phyloP scores from a whole-genome alignment of 2,113 vertebrate genomes.

The Poeciliopsis occidentalis region DNA sequence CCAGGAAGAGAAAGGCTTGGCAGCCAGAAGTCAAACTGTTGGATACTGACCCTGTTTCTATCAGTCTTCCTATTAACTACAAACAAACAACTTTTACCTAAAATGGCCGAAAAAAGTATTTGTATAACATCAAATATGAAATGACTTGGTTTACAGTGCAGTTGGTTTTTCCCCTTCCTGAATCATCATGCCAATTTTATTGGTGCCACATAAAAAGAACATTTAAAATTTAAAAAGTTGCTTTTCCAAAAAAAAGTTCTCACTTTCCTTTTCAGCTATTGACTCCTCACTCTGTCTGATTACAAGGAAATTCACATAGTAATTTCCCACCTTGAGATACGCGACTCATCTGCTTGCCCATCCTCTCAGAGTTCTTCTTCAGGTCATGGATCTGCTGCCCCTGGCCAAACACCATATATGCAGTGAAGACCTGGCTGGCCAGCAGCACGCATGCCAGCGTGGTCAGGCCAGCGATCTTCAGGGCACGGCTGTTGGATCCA shows the following conservation, averaged over 20 bases:
- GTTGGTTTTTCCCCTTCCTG: background rate
- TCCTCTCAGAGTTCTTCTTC: conserved; percentile 74
- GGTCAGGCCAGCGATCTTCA: conserved; percentile 80
- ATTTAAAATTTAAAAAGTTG: no score
- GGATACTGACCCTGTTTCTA: background rate
- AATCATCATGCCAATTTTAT: conserved; percentile 10
- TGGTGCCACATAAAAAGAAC: background rate
- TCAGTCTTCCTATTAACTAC: background rate
- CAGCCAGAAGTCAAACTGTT: no score
- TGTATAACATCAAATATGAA: background rate
- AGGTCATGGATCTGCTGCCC: conserved; percentile 83
- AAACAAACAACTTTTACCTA: background rate
- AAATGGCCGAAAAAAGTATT: background rate
- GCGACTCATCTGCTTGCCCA: conserved; percentile 82
- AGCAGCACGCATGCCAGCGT: conserved; percentile 88
- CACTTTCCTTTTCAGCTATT: conserved; percentile 17
- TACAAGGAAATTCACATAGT: background rate
- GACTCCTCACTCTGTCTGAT: background rate
- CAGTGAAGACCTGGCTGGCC: conserved; percentile 87
- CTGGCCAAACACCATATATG: conserved; percentile 87
- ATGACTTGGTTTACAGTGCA: background rate
- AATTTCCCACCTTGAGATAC: conserved; percentile 69
- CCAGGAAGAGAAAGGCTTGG: background rate
- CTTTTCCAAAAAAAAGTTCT: conserved; percentile 29
- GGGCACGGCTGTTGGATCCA: conserved; percentile 66